Evolutionary conservation across 2,888 invertebrate genomes (phyloP).

Genomic region (Mesorhabditis belari): DNA sequence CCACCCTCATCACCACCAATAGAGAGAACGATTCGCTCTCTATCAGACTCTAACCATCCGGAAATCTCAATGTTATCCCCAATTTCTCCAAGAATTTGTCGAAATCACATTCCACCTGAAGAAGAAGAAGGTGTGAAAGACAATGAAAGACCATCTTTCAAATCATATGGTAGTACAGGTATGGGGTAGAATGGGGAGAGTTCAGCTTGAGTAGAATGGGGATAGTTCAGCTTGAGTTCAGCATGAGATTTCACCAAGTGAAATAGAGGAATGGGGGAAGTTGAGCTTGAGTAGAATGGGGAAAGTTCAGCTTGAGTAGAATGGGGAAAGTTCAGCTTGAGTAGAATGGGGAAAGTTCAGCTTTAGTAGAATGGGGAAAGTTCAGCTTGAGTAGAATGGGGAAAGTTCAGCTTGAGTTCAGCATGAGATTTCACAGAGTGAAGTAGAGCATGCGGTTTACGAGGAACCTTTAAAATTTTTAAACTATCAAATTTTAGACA

Average conservation of each 20-base stretch:
- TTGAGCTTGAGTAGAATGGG: too few species aligned
- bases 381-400: too few species aligned
- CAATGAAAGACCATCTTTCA: constrained; percentile 10
- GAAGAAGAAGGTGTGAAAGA: constrained; percentile 14
- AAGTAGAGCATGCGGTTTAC: not conserved
- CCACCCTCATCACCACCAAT: not conserved
- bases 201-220: too few species aligned
- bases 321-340: too few species aligned
- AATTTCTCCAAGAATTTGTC: constrained; percentile 28
- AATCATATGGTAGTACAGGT: constrained; percentile 28
- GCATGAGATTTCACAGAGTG: not conserved
- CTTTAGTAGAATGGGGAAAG: too few species aligned
- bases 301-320: too few species aligned
- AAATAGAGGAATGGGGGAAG: not conserved
- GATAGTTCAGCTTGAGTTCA: too few species aligned
- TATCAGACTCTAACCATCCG: not conserved
- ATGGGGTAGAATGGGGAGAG: constrained; percentile 25
- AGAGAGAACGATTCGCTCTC: not conserved
- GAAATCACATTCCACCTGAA: constrained; percentile 30
- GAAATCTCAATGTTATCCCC: constrained; percentile 17
- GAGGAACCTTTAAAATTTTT: too few species aligned
- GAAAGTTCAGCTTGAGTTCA: too few species aligned
- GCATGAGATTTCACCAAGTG: not conserved
- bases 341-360: too few species aligned
- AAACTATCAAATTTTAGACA: too few species aligned